Evolutionary conservation across 2,113 vertebrate species (phyloP).

Genomic region (Catharus minimus): DNA sequence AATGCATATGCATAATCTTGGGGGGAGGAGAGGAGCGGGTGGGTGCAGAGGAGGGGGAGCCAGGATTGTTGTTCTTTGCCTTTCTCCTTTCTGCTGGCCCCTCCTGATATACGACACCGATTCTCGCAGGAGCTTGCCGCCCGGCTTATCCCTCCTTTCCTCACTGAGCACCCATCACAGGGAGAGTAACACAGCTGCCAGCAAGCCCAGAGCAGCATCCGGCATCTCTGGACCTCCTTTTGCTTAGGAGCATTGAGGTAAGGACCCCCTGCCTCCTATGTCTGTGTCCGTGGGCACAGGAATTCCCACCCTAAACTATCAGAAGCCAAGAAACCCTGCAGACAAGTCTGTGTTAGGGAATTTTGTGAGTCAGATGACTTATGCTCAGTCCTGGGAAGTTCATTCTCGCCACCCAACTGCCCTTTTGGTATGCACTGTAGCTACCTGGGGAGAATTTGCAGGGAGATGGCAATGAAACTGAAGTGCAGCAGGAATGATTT

Average conservation of each 20-base stretch:
- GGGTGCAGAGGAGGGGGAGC: background rate
- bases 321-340: background rate
- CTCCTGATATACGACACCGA: background rate
- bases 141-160: background rate
- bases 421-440: background rate
- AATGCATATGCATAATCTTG: background rate
- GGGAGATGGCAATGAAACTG: background rate
- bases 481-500: background rate
- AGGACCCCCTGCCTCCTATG: background rate
- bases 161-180: background rate
- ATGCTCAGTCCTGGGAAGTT: background rate
- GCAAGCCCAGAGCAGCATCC: background rate
- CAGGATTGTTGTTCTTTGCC: background rate
- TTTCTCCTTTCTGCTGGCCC: background rate
- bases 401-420: background rate
- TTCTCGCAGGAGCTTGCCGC: background rate
- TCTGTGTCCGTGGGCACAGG: background rate
- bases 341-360: background rate
- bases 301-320: background rate
- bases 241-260: slow-evolving; percentile 25
- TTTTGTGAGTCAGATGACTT: background rate
- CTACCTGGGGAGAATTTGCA: background rate
- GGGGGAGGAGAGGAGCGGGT: background rate
- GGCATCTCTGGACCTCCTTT: background rate
- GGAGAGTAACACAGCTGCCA: background rate